Percentiles rank a stretch among this genome's conserved stretches.
phyloP scores from a whole-genome alignment of 2,797 vertebrate species.

The Anomalospiza imberbis region DNA sequence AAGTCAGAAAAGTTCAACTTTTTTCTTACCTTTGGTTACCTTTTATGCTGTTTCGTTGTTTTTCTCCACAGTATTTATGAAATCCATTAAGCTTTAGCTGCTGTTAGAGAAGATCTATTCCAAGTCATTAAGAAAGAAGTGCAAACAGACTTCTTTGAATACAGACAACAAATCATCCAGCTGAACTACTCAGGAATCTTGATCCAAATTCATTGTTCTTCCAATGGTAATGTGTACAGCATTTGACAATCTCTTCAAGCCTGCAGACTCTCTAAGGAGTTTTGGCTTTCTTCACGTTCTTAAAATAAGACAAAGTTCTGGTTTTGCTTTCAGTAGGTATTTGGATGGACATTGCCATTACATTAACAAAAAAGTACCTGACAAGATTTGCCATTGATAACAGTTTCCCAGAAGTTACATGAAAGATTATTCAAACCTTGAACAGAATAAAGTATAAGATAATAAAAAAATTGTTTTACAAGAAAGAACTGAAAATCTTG shows the following conservation, averaged over 20 bases:
- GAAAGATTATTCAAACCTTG: background rate
- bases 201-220: background rate
- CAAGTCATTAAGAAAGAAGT: background rate
- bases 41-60: background rate
- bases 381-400: background rate
- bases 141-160: background rate
- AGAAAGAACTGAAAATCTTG: background rate
- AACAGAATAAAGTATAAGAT: background rate
- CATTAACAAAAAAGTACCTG: background rate
- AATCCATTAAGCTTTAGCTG: background rate
- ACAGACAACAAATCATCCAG: background rate
- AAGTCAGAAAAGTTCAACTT: background rate
- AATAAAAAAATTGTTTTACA: background rate
- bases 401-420: background rate
- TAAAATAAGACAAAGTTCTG: background rate
- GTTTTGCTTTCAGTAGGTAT: background rate
- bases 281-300: background rate
- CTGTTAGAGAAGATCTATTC: background rate
- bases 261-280: background rate
- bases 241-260: background rate
- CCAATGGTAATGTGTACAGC: background rate
- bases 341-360: background rate
- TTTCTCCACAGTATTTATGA: background rate
- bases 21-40: background rate
- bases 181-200: background rate